Base-by-base conservation (phyloP, 2,113 vertebrate species). In the Pygoscelis adeliae region DNA sequence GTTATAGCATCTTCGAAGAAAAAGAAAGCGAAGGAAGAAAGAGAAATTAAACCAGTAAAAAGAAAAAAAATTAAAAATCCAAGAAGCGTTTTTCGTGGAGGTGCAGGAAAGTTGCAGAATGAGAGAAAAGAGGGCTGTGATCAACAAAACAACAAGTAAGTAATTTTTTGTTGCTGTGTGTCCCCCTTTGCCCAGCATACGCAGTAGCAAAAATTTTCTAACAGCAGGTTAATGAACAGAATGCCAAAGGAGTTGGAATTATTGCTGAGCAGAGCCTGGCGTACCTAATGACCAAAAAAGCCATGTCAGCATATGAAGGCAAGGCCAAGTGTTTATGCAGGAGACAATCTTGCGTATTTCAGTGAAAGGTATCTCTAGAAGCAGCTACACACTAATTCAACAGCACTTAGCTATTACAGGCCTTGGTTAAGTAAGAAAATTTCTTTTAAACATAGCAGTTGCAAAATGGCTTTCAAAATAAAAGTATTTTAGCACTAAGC, bases 11-110 rank as follows among this genome's bases (percentile, higher is more conserved):
- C 76, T 96, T 94, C 11, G 52, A 91, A 95, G 93, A 80, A 86
- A 96, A 93, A 90, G 74, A 95, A 96, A 93, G 87, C 0, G 50
- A 91, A 96, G 81, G 81, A 93, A 93, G 92, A 89, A 93, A 87
- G 81, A 93, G 27, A 93, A 91, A 90, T 78, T 73, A 91, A 93
- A 82, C 42, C 53, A 82, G 69, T 79, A 62, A 83, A 95, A 88
- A 79, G 14, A 19, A 56, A 78, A 74, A 74, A 52, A 58, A 30
- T 3, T 11, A 78, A 38, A 80, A 89, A 90, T 82, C 94, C 81
- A 73, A 91, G 93, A 74, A 93, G 83, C 23, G 0, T 47, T 81
- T 66, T 59, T 86, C 0, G 30, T 52, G 65, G 73, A 89, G 59
- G 27, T 22, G 50, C 58, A 87, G 81, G 25, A 59, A 96, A 76